Evolutionary conservation across 1,140 invertebrate species (phyloP), one percentile per base, ranked within the genome.

Genomic region (Drosophila varians): DNA sequence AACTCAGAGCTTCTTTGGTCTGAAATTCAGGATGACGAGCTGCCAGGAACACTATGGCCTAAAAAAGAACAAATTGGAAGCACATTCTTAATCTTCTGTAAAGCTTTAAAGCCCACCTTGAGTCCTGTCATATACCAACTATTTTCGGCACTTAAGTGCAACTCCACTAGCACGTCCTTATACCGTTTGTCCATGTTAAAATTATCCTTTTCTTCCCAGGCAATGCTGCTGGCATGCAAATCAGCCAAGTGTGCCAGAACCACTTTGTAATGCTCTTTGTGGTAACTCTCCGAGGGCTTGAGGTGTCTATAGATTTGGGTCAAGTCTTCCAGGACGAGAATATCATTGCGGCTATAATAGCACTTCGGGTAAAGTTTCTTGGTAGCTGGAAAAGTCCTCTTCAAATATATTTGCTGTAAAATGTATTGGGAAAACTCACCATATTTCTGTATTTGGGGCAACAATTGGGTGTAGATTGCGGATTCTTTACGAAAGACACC

Each of bases 291-390:
- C 1, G 76, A 71, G 0, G 51, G 7, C 0, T 68, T 55, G 4
- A 90, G 64, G 4, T 90, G 77, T 11, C 92, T 91, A 14, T 86
- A 90, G 0, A 57, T 34, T 0, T 19, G 3, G 0, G 54, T 42
- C 1, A 92, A 65, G 25, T 93, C 92, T 45, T 92, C 92, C 1
- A 92, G 53, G 0, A 93, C 86, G 11, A 92, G 49, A 3, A 91
- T 12, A 65, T 92, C 87, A 1, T 55, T 34, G 0, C 89, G 65
- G 34, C 60, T 66, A 25, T 83, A 77, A 12, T 57, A 90, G 12
- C 77, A 89, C 14, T 52, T 34, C 0, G 89, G 74, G 64, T 43
- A 90, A 0, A 90, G 62, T 14, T 89, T 76, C 6, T 58, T 74
- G 4, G 40, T 73, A 4, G 58, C 80, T 84, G 2, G 8, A 23